phyloP scores from a whole-genome alignment of 2,113 vertebrate species.

The Nicator chloris region DNA sequence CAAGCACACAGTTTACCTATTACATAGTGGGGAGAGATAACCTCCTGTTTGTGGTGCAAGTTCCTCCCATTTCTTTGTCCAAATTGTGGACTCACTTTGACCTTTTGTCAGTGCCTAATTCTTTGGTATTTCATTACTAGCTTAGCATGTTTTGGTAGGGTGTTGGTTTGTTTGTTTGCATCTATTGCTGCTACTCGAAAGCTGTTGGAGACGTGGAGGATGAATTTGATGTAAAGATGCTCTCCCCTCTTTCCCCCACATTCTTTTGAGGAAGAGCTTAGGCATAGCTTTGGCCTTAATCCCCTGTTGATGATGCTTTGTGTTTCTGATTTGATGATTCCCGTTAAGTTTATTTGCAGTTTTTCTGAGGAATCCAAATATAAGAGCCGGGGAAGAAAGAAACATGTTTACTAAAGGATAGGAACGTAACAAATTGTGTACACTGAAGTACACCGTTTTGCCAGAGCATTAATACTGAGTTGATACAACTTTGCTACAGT shows the following conservation, averaged over 20 bases:
- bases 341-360: background rate
- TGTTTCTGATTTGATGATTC: background rate
- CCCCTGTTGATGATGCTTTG: background rate
- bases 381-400: background rate
- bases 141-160: background rate
- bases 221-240: background rate
- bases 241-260: accelerated
- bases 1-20: background rate
- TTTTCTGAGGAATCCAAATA: background rate
- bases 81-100: background rate
- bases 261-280: background rate
- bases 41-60: background rate
- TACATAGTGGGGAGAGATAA: background rate
- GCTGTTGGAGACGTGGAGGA: background rate
- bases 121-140: background rate
- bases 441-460: background rate
- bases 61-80: background rate
- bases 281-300: background rate
- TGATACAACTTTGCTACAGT: background rate
- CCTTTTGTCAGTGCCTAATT: background rate
- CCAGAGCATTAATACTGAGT: background rate
- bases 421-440: background rate
- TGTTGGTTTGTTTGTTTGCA: background rate
- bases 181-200: background rate
- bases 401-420: background rate